phyloP scores from a whole-genome alignment of 1,140 invertebrate species.

The Theocolax elegans region DNA sequence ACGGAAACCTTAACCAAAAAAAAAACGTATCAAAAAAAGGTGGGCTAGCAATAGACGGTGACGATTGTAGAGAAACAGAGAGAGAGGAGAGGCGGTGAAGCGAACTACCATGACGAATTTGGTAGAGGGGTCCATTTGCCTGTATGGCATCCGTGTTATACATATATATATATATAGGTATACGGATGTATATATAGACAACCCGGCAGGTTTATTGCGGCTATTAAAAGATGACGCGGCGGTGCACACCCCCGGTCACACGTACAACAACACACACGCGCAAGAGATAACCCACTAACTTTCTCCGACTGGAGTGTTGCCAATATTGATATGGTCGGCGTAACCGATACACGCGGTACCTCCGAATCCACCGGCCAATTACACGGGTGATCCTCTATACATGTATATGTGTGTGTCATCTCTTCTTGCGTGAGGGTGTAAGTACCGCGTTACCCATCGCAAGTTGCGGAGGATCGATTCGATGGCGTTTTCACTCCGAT shows the following conservation, averaged over 20 bases:
- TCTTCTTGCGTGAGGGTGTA: too few species aligned
- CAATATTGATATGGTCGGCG: constrained; percentile 45
- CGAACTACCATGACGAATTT: too few species aligned
- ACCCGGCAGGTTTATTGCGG: constrained; percentile 43
- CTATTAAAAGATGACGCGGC: constrained; percentile 48
- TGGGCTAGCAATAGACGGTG: too few species aligned
- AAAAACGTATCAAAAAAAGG: too few species aligned
- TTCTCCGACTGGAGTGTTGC: constrained; percentile 42
- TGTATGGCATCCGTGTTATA: neutral
- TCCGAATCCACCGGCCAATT: constrained; percentile 5
- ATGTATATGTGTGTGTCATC: neutral
- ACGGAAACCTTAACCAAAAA: too few species aligned
- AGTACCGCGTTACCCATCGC: neutral
- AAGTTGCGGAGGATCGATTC: neutral
- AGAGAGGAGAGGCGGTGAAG: neutral
- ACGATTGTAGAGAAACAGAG: too few species aligned
- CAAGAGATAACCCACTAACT: neutral
- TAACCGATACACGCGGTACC: constrained; percentile 33
- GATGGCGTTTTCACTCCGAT: neutral
- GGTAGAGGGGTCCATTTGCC: neutral
- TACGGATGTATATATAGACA: too few species aligned
- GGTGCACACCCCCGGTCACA: too few species aligned
- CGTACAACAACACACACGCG: too few species aligned
- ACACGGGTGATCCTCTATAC: constrained; percentile 1
- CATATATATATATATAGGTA: too few species aligned